Base-by-base conservation (phyloP, 2,797 vertebrate species). In the Chloroceryle inda region DNA sequence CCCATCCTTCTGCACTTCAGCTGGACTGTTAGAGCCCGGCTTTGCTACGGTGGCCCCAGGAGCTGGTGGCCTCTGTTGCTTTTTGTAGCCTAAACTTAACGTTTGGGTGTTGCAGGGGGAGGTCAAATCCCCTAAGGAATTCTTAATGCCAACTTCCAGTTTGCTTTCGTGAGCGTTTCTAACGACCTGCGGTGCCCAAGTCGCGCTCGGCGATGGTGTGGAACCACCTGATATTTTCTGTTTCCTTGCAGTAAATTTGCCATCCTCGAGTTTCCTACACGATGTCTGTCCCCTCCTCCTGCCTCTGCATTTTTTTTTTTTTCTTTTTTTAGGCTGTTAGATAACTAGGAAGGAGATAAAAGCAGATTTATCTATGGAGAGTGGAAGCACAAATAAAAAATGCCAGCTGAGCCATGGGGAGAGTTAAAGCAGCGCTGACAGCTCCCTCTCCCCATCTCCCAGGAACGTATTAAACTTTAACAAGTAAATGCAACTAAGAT, bases 301-400 rank as follows among this genome's bases (percentile, higher is more conserved):
- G 26, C 29, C 50, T 69, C 69, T 84, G 35, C 23, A 5, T 35
- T 67, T 67, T 24, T 27, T 38, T 47, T 22, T 22, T 58, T n/a
- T 19, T 37, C 21, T 58, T 61, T 62, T 66, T 44, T 22, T 4
- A 31, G 64, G 24, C 69, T 50, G 22, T 44, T 80, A 33, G 50
- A 19, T 87, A 67, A 66, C 53, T 31, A 18, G 44, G 64, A n/a
- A 78, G 62, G 68, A 78, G 52, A 71, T 85, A 79, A 94, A 94
- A 92, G 69, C 59, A 68, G 69, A 68, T 93, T 78, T 83, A 62
- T 86, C 78, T 94, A 45, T 11, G 23, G 79, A 86, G 85, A 85
- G 89, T 42, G 40, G 87, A 87, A 89, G 81, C 75, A 27, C 73
- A 80, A 93, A 91, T 78, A 67, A 77, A 88, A 90, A 85, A 71